Percentiles rank a stretch among this genome's conserved stretches.
Conservation (phyloP, 2,888 invertebrate genomes). For the Oscheius sp. region DNA sequence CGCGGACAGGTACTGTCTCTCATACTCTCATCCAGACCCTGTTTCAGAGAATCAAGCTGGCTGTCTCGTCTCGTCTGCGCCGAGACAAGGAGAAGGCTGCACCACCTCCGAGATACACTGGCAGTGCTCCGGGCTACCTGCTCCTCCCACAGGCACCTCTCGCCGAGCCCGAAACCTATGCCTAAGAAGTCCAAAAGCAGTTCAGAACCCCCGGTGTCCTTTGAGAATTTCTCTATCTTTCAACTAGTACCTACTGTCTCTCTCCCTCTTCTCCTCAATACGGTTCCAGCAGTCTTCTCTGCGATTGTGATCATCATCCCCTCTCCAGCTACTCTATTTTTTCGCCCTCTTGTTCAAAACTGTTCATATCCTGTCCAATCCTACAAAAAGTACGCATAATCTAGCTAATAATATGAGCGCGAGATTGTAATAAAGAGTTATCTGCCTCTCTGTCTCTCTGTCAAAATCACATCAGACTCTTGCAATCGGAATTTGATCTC, state of each 20-base stretch:
- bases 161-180: slow-evolving; percentile 66
- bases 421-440: slow-evolving; percentile 14
- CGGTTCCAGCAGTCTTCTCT: slow-evolving; percentile 1
- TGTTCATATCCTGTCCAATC: not conserved
- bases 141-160: slow-evolving; percentile 71
- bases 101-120: slow-evolving; percentile 63
- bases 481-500: no score
- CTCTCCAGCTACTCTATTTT: not conserved
- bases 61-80: slow-evolving; percentile 67
- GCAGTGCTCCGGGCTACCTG: slow-evolving; percentile 72
- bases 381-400: not conserved
- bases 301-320: slow-evolving; percentile 14
- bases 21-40: not conserved
- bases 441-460: not conserved
- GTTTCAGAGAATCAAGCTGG: slow-evolving; percentile 66
- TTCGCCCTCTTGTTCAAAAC: not conserved
- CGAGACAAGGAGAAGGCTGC: slow-evolving; percentile 45
- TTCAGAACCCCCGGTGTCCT: not conserved
- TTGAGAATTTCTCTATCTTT: not conserved
- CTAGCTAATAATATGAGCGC: not conserved
- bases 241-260: no score
- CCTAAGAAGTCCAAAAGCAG: slow-evolving; percentile 17
- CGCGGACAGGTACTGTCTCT: slow-evolving; percentile 17
- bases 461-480: no score
- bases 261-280: not conserved